A percentile compares a stretch with the other conserved stretches of the same genome.
Conservation (phyloP, 92 coral and sea anemone species). For the Actinostola sp. region DNA sequence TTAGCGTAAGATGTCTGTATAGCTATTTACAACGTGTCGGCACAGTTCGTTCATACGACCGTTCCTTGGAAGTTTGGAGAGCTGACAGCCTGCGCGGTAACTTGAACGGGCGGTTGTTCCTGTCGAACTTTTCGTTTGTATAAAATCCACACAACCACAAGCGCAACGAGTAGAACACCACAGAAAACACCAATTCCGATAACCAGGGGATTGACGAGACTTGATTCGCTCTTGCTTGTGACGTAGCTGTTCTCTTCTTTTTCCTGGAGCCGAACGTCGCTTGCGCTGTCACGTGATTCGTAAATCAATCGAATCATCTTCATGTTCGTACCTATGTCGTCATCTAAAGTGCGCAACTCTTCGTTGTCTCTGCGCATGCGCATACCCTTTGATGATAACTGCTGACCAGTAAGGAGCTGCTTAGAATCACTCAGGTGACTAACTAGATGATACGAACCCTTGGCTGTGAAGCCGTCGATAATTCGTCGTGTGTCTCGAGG, state of each 20-base stretch:
- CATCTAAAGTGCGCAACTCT: slow-evolving; percentile 34
- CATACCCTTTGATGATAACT: slow-evolving; percentile 14
- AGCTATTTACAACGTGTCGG: too few relatives aligned
- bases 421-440: slow-evolving; percentile 17
- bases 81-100: slow-evolving; percentile 11
- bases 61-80: slow-evolving; percentile 17
- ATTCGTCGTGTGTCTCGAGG: slow-evolving; percentile 34
- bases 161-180: slow-evolving; percentile 63
- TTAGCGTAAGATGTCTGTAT: too few relatives aligned
- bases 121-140: slow-evolving; percentile 75
- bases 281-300: slow-evolving; percentile 42
- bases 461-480: not conserved
- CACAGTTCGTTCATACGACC: not conserved
- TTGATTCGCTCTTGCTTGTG: slow-evolving; percentile 32
- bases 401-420: slow-evolving; percentile 11
- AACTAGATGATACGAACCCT: slow-evolving; percentile 21
- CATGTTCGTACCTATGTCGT: slow-evolving; percentile 80
- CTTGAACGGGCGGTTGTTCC: slow-evolving; percentile 41
- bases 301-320: slow-evolving; percentile 68
- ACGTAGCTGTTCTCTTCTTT: slow-evolving; percentile 13
- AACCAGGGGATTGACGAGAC: slow-evolving; percentile 88
- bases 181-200: slow-evolving; percentile 88
- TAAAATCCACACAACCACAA: slow-evolving; percentile 77
- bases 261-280: not conserved
- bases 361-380: slow-evolving; percentile 17